Base-by-base conservation (phyloP, 2,113 vertebrate species). In the Rostratula benghalensis region DNA sequence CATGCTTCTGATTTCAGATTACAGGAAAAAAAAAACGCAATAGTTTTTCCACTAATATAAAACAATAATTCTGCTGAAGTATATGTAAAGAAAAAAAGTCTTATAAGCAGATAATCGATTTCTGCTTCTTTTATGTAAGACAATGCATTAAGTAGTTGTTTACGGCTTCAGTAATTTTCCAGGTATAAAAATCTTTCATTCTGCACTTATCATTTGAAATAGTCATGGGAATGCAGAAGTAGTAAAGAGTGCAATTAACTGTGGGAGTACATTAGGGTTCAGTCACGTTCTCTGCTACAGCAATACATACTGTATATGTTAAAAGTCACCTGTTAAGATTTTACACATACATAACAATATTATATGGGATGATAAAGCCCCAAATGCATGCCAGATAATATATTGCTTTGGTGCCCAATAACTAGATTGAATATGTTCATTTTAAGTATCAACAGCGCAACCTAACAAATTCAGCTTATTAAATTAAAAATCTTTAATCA, bases 361-460 rank as follows among this genome's bases (percentile, higher is more conserved):
- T 54, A 7, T 14, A 39, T 17, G 37, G 39, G 51, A 94, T 31
- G 51, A 93, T 17, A 90, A 91, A 91, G 79, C 74, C 74, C 90
- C 27, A 83, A 39, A 68, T 37, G 71, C 75, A 93, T 53, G 14
- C 48, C 51, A 79, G 64, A 24, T 39, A 57, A 85, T 24, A 94
- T 60, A 97, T 87, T 97, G 89, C 95, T 95, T 95, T 93, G 85
- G 80, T 96, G 91, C 85, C 87, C 53, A 8, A 78, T 91, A 37
- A 94, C 53, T 74, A 93, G 39, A 75, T 30, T 85, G 79, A 83
- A 57, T 60, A 77, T 75, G 53, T 17, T 82, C 27, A 74, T 37
- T 51, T 86, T 35, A 87, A 86, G 84, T 57, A 93, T 1, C 33
- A 87, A 74, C 54, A 91, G 80, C 11, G 1, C 35, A 93, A 83